phyloP scores from a whole-genome alignment of 2,888 invertebrate species.

The Ophraella communa region DNA sequence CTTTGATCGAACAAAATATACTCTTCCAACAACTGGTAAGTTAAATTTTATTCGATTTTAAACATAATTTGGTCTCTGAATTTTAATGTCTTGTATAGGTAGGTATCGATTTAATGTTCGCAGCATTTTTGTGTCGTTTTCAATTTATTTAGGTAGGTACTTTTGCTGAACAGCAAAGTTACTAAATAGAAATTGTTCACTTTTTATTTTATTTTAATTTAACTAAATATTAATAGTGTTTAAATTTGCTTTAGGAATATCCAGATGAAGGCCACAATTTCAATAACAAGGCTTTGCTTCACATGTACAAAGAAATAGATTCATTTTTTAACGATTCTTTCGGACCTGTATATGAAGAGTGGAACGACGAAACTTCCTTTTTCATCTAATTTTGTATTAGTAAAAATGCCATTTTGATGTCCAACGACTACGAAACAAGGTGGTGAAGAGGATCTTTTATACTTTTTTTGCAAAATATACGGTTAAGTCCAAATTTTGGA shows the following conservation, averaged over 20 bases:
- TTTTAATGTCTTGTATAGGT: too few species aligned
- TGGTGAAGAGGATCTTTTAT: constrained; percentile 1
- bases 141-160: too few species aligned
- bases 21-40: constrained; percentile 84
- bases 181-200: too few species aligned
- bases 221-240: background rate
- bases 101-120: too few species aligned
- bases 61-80: too few species aligned
- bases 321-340: constrained; percentile 87
- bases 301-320: constrained; percentile 85
- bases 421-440: background rate
- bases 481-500: background rate
- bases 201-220: background rate
- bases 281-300: constrained; percentile 70
- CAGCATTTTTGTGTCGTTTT: too few species aligned
- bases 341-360: constrained; percentile 61
- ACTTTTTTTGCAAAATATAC: constrained; percentile 1
- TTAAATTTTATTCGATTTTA: constrained; percentile 1
- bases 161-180: too few species aligned
- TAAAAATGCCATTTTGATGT: background rate
- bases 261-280: constrained; percentile 85
- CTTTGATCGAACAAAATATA: constrained; percentile 81
- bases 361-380: constrained; percentile 58
- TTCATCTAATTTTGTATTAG: constrained; percentile 49
- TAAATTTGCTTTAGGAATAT: constrained; percentile 70